phyloP scores from a whole-genome alignment of 2,113 vertebrate genomes.

The Leucoraja erinaceus region DNA sequence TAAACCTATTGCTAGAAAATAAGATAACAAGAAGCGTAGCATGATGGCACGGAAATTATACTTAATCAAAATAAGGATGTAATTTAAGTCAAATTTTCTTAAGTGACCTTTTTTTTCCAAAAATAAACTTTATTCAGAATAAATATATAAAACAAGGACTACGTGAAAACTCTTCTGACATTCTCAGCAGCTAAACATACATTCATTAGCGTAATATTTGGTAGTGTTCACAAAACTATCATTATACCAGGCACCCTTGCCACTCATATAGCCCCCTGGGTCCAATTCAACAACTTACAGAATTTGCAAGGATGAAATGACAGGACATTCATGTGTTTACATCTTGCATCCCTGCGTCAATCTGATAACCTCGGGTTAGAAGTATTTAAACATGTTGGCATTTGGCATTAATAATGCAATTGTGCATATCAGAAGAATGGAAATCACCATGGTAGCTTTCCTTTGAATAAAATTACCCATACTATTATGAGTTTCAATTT shows the following conservation, averaged over 20 bases:
- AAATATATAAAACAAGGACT: too few species aligned
- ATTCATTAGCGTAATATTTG: not conserved
- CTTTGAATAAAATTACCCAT: not conserved
- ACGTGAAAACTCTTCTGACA: too few species aligned
- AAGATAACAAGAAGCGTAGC: not conserved
- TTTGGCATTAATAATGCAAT: not conserved
- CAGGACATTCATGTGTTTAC: not conserved
- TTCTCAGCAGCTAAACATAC: not conserved
- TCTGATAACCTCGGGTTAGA: not conserved
- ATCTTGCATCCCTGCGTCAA: not conserved
- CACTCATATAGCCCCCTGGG: too few species aligned
- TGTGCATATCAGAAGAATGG: not conserved
- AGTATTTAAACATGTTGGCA: not conserved
- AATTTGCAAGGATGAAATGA: not conserved
- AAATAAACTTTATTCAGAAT: too few species aligned
- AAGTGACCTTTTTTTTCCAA: too few species aligned
- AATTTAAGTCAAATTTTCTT: not conserved
- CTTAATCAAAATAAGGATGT: constrained; percentile 1
- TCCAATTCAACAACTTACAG: not conserved
- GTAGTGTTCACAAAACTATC: too few species aligned
- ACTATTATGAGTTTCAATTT: not conserved
- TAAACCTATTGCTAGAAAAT: not conserved
- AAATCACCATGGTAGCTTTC: not conserved
- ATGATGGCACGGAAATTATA: not conserved
- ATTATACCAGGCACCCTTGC: too few species aligned